Base-by-base conservation (phyloP, 2,888 invertebrate genomes). In the Eilema caniola region DNA sequence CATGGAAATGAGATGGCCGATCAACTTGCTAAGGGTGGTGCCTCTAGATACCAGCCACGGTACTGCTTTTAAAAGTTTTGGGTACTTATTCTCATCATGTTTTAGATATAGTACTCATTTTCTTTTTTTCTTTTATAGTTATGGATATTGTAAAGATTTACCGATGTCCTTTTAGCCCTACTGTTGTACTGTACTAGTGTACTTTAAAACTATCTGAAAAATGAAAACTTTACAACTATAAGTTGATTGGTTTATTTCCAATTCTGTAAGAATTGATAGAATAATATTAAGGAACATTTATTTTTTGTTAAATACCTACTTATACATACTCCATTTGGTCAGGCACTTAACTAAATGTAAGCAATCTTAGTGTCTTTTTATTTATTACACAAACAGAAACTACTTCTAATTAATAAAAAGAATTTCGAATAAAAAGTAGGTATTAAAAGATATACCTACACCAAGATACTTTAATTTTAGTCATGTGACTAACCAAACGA, bases 1-100 rank as follows among this genome's bases (percentile, higher is more conserved):
- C 91, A 96, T 74, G 99, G 99, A 0, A 99, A 99, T 91, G 99
- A 99, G 93, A 97, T 96, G 95, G 99, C 99, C 0, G 99, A 99
- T 89, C 94, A 95, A 84, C 92, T 99, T 61, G 99, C 99, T 0
- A 97, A 97, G 82, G 91, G 96, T 77, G 99, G 99, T 23, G 97
- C 98, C 11, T 78, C 87, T 20, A 85, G 85, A 85, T 94, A 93
- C 62, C 61, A 41, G 16, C 41, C 16, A 41, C 41, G 56, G 4
- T 20, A 41, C 60, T 37, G 23, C 5, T 25, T 41, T 31, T 47
- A 20, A 20, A 47, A 3, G 7, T 47, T 47, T 7, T 47, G 20
- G 7, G 16, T 47, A 47, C 47, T 20, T 7, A 47, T 47, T 20
- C 7, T 47, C 20, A 47, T 47, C 20, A 47, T 47, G 20, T 20